Evolutionary conservation across 2,888 invertebrate genomes (phyloP).

Genomic region (Acleris cristana): DNA sequence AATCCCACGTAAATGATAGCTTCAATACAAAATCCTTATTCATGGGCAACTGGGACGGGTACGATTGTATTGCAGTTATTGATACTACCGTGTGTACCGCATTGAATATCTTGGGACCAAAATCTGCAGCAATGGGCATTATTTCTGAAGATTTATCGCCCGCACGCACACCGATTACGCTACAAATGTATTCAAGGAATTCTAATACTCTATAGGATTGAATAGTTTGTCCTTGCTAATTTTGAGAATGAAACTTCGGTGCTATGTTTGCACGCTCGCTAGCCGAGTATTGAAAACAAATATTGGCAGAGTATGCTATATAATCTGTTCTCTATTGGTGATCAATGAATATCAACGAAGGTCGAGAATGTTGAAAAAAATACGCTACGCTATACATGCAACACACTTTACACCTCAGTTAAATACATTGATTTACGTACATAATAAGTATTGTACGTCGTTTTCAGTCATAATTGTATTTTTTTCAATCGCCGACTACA

Average conservation of each 20-base stretch:
- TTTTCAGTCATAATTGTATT: too few relatives aligned
- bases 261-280: background rate
- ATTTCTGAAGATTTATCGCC: slow-evolving; percentile 56
- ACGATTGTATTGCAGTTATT: slow-evolving; percentile 34
- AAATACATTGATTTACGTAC: too few relatives aligned
- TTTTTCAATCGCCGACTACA: too few relatives aligned
- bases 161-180: slow-evolving; percentile 52
- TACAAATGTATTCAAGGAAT: slow-evolving; percentile 45
- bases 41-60: slow-evolving; percentile 25
- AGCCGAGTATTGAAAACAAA: background rate
- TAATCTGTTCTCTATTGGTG: background rate
- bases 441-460: too few relatives aligned
- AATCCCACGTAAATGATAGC: slow-evolving; percentile 23
- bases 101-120: slow-evolving; percentile 56
- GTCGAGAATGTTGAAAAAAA: too few relatives aligned
- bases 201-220: slow-evolving; percentile 12
- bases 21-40: slow-evolving; percentile 31
- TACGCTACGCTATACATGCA: too few relatives aligned
- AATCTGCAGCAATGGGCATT: slow-evolving; percentile 53
- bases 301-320: background rate
- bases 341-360: too few relatives aligned
- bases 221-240: slow-evolving; percentile 29
- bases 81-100: slow-evolving; percentile 43
- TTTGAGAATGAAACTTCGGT: slow-evolving; percentile 13
- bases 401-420: too few relatives aligned